Conservation (phyloP, 2,797 vertebrate genomes). For the Pseudochaenichthys georgianus region DNA sequence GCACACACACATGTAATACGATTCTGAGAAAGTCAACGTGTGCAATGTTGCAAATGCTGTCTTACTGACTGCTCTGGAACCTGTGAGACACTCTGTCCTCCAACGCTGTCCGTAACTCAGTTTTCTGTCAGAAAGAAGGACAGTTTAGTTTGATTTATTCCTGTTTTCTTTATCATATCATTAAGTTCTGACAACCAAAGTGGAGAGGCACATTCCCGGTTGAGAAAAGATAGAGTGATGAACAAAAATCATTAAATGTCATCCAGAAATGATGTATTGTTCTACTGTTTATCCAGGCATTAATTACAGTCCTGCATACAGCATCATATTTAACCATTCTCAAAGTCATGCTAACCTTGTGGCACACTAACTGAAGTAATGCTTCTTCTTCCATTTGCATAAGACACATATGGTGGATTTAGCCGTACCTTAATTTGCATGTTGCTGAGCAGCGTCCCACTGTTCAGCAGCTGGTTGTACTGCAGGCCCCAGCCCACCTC, state of each 20-base stretch:
- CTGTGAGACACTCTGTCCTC: slow-evolving; percentile 75
- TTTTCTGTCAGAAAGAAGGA: slow-evolving; percentile 70
- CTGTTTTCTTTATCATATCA: background rate
- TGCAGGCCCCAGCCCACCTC: slow-evolving; percentile 83
- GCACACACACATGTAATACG: slow-evolving; percentile 31
- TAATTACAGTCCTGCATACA: background rate
- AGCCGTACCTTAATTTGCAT: slow-evolving; percentile 84
- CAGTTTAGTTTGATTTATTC: background rate
- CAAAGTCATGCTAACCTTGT: slow-evolving; percentile 23
- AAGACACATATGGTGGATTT: background rate
- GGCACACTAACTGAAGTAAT: background rate
- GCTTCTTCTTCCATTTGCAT: slow-evolving; percentile 13
- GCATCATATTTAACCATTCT: slow-evolving; percentile 13
- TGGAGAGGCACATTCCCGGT: background rate
- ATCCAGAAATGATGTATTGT: background rate
- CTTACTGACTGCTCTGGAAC: slow-evolving; percentile 83
- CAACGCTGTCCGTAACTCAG: slow-evolving; percentile 60
- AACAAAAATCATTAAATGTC: background rate
- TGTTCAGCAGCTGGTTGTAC: slow-evolving; percentile 76
- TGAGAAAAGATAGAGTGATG: background rate
- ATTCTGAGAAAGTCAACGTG: slow-evolving; percentile 15
- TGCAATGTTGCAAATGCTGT: background rate
- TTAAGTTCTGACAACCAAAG: background rate
- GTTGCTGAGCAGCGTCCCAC: slow-evolving; percentile 71
- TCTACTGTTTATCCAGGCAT: background rate